These are phyloP conservation scores for Ecdyonurus torrentis DNA, from an alignment of 2,888 invertebrate genomes.

Conservation along the genomic window DNA sequence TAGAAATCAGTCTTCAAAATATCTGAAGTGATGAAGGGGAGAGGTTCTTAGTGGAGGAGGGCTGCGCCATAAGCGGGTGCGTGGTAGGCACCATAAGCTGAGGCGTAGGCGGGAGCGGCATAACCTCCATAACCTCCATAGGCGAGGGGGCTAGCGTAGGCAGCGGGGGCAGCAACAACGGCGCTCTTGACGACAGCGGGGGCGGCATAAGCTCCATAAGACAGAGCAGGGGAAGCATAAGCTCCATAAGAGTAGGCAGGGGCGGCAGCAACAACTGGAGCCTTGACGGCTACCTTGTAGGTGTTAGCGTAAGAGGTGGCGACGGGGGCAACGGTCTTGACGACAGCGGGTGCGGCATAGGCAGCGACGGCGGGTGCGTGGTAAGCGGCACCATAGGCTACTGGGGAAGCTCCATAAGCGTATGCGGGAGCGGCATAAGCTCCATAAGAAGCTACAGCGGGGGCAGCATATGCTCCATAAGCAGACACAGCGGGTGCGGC, in stretches of 20 bases:
- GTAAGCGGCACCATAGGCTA: constrained; percentile 13
- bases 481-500: not conserved
- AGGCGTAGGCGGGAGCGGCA: constrained; percentile 1
- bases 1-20: not conserved
- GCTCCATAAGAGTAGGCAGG: constrained; percentile 16
- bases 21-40: not conserved
- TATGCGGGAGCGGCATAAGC: constrained; percentile 18
- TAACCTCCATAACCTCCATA: not conserved
- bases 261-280: constrained; percentile 19
- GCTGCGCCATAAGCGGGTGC: not conserved
- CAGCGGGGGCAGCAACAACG: not conserved
- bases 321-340: constrained; percentile 29
- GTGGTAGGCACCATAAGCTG: not conserved
- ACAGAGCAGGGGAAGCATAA: not conserved
- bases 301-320: constrained; percentile 48
- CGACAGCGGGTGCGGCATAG: constrained; percentile 24
- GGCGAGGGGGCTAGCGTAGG: constrained; percentile 22
- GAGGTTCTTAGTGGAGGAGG: not conserved
- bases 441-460: constrained; percentile 8
- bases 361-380: constrained; percentile 23
- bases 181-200: not conserved
- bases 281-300: constrained; percentile 32
- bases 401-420: constrained; percentile 18
- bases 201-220: constrained; percentile 1
- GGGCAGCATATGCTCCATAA: constrained; percentile 10